Base-by-base conservation (phyloP, 1,140 invertebrate genomes). In the Lethrus apterus region DNA sequence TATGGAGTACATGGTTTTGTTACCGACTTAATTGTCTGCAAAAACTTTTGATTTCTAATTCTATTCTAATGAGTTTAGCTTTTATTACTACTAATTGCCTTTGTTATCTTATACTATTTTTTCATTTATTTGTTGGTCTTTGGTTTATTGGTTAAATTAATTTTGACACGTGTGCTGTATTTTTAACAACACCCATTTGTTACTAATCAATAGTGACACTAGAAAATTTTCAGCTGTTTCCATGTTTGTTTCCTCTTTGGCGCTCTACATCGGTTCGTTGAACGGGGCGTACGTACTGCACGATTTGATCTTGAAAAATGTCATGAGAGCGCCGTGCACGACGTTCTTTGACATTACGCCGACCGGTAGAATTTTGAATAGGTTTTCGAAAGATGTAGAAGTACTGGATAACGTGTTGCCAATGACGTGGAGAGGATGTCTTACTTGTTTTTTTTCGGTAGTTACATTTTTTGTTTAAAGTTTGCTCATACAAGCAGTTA, bases 261-360 rank as follows among this genome's bases (percentile, higher is more conserved):
- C 75, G 57, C 68, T 83, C 62, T 82, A 79, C 68, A 59, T 81
- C 59, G 83, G 83, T 66, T 73, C 80, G 50, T 71, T 89, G 66
- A 74, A 73, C 58, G 85, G 83, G 51, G 81, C 85, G 55, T 69
- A 69, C 54, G 57, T 76, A 52, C 73, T 93, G 42, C 80, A 83
- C 67, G 69, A 72, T 52, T 67, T 69, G 36, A 67, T 89, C 58
- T 77, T 94, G 44, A 64, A 67, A 48, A 76, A 80, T 60, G 74
- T 84, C 50, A 70, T 93, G 55, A 78, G 77, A 52, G 76, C 78
- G 54, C 88, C 89, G 30, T 69, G 69, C 55, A 74, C 76, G 56
- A 77, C 74, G 52, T 91, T 92, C 73, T 93, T 88, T 74, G 89
- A 93, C 68, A 80, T 84, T 54, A 91, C 89, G 55, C 89, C 89